These are phyloP conservation scores for Dendrolimus houi DNA, from an alignment of 2,888 invertebrate species.

Conservation along the genomic window DNA sequence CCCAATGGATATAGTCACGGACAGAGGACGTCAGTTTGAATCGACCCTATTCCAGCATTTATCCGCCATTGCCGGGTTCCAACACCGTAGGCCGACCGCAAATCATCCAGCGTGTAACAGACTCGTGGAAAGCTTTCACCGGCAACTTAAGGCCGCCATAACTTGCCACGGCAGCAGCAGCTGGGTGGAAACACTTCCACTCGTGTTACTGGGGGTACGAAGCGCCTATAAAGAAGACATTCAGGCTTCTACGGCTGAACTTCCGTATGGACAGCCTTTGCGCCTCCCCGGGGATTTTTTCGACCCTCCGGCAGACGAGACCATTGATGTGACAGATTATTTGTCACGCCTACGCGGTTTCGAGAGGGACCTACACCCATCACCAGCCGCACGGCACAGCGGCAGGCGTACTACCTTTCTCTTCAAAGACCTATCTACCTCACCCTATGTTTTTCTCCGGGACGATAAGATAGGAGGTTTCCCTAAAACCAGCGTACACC, in stretches of 20 bases:
- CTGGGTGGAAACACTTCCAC: slow-evolving; percentile 6
- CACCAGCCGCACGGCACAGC: slow-evolving; percentile 6
- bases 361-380: background rate
- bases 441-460: slow-evolving; percentile 13
- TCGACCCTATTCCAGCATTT: slow-evolving; percentile 13
- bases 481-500: slow-evolving; percentile 15
- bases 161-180: slow-evolving; percentile 5
- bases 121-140: slow-evolving; percentile 28
- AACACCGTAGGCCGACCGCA: slow-evolving; percentile 17
- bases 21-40: slow-evolving; percentile 7
- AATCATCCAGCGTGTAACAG: slow-evolving; percentile 22
- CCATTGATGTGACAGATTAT: slow-evolving; percentile 7
- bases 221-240: slow-evolving; percentile 9
- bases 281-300: slow-evolving; percentile 7
- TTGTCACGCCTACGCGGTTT: background rate
- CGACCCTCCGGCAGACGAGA: background rate
- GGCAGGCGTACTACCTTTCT: slow-evolving; percentile 8
- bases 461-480: slow-evolving; percentile 12
- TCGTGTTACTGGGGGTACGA: slow-evolving; percentile 8
- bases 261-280: slow-evolving; percentile 4
- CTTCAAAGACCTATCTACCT: slow-evolving; percentile 12
- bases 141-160: slow-evolving; percentile 11
- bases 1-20: slow-evolving; percentile 2
- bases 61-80: slow-evolving; percentile 9
- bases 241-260: slow-evolving; percentile 7